Percentiles rank a stretch among this genome's conserved stretches.
These are phyloP conservation scores for Microplitis mediator DNA, from an alignment of 1,140 invertebrate genomes.

Conservation along the genomic window DNA sequence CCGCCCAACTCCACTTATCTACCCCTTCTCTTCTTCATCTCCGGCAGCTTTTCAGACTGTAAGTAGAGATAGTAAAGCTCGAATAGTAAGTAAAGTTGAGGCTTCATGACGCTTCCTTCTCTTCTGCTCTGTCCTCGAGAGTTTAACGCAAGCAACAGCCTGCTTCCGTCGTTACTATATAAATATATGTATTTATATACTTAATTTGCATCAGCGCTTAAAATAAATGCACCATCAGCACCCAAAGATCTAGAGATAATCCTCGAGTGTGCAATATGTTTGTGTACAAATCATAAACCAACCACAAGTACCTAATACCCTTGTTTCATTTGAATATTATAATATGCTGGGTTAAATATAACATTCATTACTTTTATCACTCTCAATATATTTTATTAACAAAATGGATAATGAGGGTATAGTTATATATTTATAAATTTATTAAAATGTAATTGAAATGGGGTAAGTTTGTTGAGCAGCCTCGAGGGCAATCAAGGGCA, in stretches of 20 bases:
- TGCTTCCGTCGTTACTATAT: neutral
- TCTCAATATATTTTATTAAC: too few relatives aligned
- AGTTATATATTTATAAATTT: too few relatives aligned
- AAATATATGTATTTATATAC: neutral
- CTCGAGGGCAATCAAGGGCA: too few relatives aligned
- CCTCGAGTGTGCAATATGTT: conserved; percentile 13
- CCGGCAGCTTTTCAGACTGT: neutral
- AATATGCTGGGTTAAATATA: too few relatives aligned
- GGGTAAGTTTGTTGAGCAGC: too few relatives aligned
- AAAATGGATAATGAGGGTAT: too few relatives aligned
- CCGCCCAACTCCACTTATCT: neutral
- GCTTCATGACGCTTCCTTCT: neutral
- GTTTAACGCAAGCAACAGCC: conserved; percentile 1
- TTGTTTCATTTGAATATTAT: too few relatives aligned
- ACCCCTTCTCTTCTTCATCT: neutral
- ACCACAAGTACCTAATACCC: neutral
- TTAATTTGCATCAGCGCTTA: conserved; percentile 23
- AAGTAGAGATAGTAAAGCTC: neutral
- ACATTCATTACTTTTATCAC: too few relatives aligned
- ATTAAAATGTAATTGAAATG: too few relatives aligned
- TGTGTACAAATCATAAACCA: conserved; percentile 13
- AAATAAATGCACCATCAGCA: conserved; percentile 22
- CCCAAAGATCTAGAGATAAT: conserved; percentile 13
- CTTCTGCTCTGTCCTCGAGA: neutral
- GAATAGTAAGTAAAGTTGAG: neutral